phyloP scores from a whole-genome alignment of 2,888 invertebrate species.

The Blomia tropicalis region DNA sequence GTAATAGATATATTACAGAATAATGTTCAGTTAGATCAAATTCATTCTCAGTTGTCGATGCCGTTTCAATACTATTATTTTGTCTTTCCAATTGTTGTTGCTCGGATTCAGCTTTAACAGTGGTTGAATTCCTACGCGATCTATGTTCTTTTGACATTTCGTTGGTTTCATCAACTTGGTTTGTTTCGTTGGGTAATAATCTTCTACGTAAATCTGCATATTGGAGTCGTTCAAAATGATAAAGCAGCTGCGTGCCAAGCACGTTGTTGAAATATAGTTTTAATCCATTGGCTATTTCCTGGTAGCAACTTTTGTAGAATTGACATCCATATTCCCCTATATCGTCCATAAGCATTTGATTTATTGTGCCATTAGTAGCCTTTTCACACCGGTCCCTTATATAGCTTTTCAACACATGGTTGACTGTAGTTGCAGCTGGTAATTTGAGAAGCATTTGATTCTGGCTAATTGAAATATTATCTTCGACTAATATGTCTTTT shows the following conservation, averaged over 20 bases:
- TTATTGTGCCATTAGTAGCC: neutral
- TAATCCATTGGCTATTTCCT: slow-evolving; percentile 46
- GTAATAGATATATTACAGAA: slow-evolving; percentile 71
- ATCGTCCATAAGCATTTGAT: neutral
- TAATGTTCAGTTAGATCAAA: slow-evolving; percentile 40
- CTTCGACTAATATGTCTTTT: neutral
- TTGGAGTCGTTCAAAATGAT: slow-evolving; percentile 66
- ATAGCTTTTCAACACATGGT: slow-evolving; percentile 72
- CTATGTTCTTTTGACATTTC: neutral
- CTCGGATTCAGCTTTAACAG: neutral
- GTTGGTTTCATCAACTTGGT: neutral
- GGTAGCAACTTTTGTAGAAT: neutral
- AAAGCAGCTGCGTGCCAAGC: slow-evolving; percentile 72
- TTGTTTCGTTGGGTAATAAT: neutral
- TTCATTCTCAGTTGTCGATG: neutral
- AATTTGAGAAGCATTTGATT: slow-evolving; percentile 34
- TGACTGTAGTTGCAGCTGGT: slow-evolving; percentile 67
- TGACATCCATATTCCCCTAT: neutral
- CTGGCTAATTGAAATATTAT: neutral
- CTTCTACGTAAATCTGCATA: neutral
- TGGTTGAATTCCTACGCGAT: neutral
- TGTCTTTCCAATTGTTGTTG: too few species aligned
- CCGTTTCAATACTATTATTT: neutral
- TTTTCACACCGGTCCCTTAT: slow-evolving; percentile 30
- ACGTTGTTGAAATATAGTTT: slow-evolving; percentile 86